Percentiles rank a stretch among this genome's conserved stretches.
Evolutionary conservation across 2,113 vertebrate genomes (phyloP).

Genomic region (Pluvialis apricaria): DNA sequence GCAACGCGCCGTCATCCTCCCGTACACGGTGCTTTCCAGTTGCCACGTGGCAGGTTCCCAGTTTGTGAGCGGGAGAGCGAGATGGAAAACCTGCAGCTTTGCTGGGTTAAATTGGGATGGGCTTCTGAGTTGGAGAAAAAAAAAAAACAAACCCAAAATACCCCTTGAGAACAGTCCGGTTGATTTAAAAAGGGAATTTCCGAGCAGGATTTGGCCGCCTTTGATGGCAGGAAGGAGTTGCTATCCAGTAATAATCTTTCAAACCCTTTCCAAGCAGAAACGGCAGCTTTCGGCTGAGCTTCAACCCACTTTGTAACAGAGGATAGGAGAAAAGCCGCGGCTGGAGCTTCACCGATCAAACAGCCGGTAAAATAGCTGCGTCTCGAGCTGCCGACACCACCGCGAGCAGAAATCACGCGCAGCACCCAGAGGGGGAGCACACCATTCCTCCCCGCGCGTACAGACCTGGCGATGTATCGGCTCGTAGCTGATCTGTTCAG

Average conservation of each 20-base stretch:
- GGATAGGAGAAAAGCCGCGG: background rate
- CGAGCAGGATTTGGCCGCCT: background rate
- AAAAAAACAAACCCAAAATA: background rate
- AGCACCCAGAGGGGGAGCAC: background rate
- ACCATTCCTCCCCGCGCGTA: accelerated
- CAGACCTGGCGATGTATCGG: slow-evolving; percentile 87
- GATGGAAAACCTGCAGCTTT: background rate
- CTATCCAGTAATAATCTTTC: background rate
- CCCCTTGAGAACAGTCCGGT: background rate
- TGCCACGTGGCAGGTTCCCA: background rate
- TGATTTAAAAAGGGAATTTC: background rate
- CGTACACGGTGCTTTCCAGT: background rate
- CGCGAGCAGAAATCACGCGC: background rate
- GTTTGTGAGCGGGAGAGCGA: background rate
- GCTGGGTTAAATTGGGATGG: background rate
- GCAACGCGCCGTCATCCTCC: background rate
- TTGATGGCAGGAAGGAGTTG: background rate
- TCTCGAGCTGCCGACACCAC: background rate
- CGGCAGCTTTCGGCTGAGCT: background rate
- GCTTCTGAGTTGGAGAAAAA: background rate
- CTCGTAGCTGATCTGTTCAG: slow-evolving; percentile 62
- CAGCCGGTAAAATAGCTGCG: background rate
- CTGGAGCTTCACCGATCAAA: background rate
- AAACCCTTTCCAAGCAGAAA: background rate
- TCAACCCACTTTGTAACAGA: accelerated